Evolutionary conservation across 2,797 vertebrate genomes (phyloP).

Genomic region (Rallus crepitans): DNA sequence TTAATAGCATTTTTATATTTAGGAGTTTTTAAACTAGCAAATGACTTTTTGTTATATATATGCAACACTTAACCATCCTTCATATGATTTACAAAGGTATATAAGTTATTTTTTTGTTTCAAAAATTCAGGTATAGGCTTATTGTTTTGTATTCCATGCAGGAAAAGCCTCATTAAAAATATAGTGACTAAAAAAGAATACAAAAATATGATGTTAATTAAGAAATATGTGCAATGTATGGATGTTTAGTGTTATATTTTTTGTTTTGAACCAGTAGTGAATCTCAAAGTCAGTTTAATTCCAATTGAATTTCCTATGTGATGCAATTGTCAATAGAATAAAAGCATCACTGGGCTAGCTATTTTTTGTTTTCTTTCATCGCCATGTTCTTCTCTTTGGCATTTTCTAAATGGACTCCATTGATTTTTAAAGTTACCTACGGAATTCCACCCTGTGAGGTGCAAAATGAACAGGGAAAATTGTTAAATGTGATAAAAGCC

Average conservation of each 20-base stretch:
- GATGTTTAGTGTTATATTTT: background rate
- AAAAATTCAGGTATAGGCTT: background rate
- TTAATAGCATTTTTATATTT: background rate
- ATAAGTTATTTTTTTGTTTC: background rate
- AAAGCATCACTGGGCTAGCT: background rate
- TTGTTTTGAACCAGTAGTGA: background rate
- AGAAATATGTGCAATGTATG: background rate
- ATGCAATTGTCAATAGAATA: background rate
- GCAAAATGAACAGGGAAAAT: background rate
- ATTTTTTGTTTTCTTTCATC: background rate
- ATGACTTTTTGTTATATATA: background rate
- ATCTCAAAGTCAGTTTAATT: background rate
- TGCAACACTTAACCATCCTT: background rate
- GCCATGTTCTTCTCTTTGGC: background rate
- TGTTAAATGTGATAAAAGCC: background rate
- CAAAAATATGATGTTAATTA: background rate
- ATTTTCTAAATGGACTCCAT: background rate
- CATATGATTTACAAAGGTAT: background rate
- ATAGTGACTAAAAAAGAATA: background rate
- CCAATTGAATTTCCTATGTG: background rate
- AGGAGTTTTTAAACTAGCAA: background rate
- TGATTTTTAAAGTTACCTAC: background rate
- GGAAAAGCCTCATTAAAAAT: background rate
- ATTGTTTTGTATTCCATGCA: background rate
- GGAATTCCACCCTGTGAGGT: background rate